A percentile compares a stretch with the other conserved stretches of the same genome.
Conservation (phyloP, 1,140 invertebrate genomes). For the Kradibia gibbosae region DNA sequence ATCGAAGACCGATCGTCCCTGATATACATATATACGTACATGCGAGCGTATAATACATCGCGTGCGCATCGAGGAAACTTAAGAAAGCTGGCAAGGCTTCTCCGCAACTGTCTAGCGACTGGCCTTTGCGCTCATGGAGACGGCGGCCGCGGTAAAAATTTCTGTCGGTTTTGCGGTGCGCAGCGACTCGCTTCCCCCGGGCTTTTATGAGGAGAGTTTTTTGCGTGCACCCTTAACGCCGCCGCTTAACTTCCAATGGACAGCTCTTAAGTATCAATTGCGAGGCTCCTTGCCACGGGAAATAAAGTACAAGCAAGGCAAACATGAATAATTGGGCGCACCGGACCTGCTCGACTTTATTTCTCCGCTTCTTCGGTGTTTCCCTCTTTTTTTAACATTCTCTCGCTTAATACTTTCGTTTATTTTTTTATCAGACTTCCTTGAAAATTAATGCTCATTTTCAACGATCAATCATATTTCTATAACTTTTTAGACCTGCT, state of each 20-base stretch:
- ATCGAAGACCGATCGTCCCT: slow-evolving; percentile 29
- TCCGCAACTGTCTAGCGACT: background rate
- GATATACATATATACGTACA: no score
- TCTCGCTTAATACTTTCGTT: background rate
- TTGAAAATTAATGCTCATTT: background rate
- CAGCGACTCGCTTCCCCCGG: background rate
- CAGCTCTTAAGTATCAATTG: background rate
- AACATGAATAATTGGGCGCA: background rate
- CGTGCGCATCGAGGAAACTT: slow-evolving; percentile 28
- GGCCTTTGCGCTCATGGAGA: slow-evolving; percentile 31
- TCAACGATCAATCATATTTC: background rate
- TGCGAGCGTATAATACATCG: slow-evolving; percentile 8
- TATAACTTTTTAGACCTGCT: slow-evolving; percentile 10
- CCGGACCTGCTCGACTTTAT: background rate
- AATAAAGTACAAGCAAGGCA: background rate
- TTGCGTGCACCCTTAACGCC: background rate
- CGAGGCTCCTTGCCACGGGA: background rate
- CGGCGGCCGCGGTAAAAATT: slow-evolving; percentile 26
- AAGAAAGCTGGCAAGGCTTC: slow-evolving; percentile 23
- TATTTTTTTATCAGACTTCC: background rate
- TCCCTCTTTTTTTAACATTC: background rate
- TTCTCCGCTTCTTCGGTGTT: background rate
- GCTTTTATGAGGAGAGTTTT: background rate
- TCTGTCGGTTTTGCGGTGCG: slow-evolving; percentile 16
- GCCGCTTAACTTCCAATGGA: background rate